Percentiles rank a stretch among this genome's conserved stretches.
phyloP scores from a whole-genome alignment of 2,113 vertebrate species.

The Chaetops frenatus region DNA sequence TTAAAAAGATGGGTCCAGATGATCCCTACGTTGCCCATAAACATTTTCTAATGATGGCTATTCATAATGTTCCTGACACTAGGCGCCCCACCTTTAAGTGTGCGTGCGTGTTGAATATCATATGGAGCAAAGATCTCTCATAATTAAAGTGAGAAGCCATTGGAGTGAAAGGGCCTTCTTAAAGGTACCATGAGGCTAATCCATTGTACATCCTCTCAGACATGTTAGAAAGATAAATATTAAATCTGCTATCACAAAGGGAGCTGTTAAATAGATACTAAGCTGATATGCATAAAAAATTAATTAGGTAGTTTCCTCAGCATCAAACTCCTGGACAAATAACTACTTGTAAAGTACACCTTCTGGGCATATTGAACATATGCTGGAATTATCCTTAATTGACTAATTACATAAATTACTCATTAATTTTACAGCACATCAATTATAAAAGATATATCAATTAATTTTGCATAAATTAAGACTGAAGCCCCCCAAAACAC shows the following conservation, averaged over 20 bases:
- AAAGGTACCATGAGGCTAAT: constrained; percentile 83
- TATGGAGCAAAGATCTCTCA: constrained; percentile 53
- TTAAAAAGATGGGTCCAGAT: constrained; percentile 73
- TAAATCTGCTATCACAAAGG: constrained; percentile 99
- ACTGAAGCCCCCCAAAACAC: constrained; percentile 75
- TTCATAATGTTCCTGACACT: constrained; percentile 72
- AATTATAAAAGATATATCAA: constrained; percentile 99
- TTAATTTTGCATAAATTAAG: constrained; percentile 99
- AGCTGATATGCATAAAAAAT: constrained; percentile 99
- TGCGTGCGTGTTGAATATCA: neutral
- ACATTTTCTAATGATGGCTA: constrained; percentile 75
- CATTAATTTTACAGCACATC: constrained; percentile 99
- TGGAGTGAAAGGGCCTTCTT: constrained; percentile 72
- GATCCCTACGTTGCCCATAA: constrained; percentile 68
- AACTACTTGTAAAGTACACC: constrained; percentile 99
- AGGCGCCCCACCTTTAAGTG: constrained; percentile 45
- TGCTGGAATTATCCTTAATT: constrained; percentile 99
- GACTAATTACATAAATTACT: constrained; percentile 99
- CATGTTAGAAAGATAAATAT: constrained; percentile 99
- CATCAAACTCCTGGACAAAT: constrained; percentile 99
- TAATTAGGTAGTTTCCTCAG: constrained; percentile 98
- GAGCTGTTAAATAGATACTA: constrained; percentile 99
- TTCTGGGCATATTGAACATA: constrained; percentile 99
- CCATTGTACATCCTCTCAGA: constrained; percentile 85
- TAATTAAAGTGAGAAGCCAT: constrained; percentile 68